Conservation (phyloP, 1,140 invertebrate species). For the Heliconius hermathena region DNA sequence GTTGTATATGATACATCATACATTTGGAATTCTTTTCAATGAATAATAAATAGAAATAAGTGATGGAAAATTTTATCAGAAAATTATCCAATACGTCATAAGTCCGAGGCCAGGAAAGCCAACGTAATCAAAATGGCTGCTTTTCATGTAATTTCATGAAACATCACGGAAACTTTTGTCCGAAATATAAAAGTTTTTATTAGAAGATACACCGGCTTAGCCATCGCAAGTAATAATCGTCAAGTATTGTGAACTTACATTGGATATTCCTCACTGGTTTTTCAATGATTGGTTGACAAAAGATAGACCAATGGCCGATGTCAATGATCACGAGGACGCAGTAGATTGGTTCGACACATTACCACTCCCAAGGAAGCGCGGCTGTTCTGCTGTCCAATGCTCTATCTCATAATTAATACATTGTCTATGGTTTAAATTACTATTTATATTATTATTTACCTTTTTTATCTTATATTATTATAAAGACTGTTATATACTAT, state of each 20-base stretch:
- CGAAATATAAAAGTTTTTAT: slow-evolving; percentile 48
- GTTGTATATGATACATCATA: neutral
- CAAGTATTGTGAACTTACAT: slow-evolving; percentile 79
- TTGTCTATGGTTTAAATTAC: slow-evolving; percentile 58
- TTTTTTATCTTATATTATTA: neutral
- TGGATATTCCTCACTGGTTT: slow-evolving; percentile 79
- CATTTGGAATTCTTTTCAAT: neutral
- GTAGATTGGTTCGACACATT: slow-evolving; percentile 80
- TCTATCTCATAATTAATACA: slow-evolving; percentile 67
- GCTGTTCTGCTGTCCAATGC: slow-evolving; percentile 62
- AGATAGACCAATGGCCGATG: slow-evolving; percentile 81
- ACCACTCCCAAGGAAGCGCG: slow-evolving; percentile 79
- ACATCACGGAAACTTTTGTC: slow-evolving; percentile 47
- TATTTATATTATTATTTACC: neutral
- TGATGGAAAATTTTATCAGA: slow-evolving; percentile 40
- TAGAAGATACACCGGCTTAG: slow-evolving; percentile 46
- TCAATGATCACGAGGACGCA: slow-evolving; percentile 78
- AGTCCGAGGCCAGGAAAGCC: slow-evolving; percentile 57
- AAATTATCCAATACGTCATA: slow-evolving; percentile 63
- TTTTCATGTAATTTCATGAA: slow-evolving; percentile 63
- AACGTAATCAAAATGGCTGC: slow-evolving; percentile 80
- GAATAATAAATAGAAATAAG: neutral
- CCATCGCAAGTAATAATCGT: slow-evolving; percentile 59
- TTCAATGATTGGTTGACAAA: slow-evolving; percentile 82
- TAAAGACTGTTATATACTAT: neutral